Base-by-base conservation (phyloP, 2,797 vertebrate species). In the Agapornis canus region DNA sequence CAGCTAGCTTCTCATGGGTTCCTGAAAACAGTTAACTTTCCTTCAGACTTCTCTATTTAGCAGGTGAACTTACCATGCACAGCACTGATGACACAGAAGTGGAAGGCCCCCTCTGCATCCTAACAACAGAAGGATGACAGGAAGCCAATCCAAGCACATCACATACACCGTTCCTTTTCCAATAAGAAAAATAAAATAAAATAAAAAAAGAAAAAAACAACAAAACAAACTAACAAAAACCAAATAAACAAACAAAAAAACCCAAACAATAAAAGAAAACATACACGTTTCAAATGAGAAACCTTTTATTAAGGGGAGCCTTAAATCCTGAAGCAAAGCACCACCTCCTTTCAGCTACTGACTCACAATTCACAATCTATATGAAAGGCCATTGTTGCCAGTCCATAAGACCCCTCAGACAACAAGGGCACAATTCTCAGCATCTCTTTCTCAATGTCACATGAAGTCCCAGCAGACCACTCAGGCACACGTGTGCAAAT, bases 351-450 rank as follows among this genome's bases (percentile, higher is more conserved):
- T 31, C 32, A 48, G 3, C 17, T 54, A 8, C 2, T 52, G 23
- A 40, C 49, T 70, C 29, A 9, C 15, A 66, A 49, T 51, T 70
- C 26, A 11, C 18, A 59, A 45, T 21, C 52, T 82, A n/a, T 18
- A 37, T 1, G 45, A 56, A 63, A 13, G 22, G 37, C 14, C 19
- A 9, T 10, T 48, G 42, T 23, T 27, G 19, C n/a, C 52, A 39
- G 20, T 14, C 13, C 37, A 68, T 51, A 64, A 79, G 61, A 75
- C 39, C 15, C 18, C 10, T 35, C 66, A n/a, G 57, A 51, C 10
- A 25, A 31, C 32, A 40, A n/a, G 47, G 54, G 45, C 25, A 16
- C 6, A 1, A 21, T 7, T 1, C 0, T 42, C 49, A 77, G n/a
- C 51, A 45, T 32, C 10, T 12, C 21, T 59, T 40, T 73, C 37